Conservation (phyloP, 2,797 vertebrate species). For the Oophaga sylvatica region DNA sequence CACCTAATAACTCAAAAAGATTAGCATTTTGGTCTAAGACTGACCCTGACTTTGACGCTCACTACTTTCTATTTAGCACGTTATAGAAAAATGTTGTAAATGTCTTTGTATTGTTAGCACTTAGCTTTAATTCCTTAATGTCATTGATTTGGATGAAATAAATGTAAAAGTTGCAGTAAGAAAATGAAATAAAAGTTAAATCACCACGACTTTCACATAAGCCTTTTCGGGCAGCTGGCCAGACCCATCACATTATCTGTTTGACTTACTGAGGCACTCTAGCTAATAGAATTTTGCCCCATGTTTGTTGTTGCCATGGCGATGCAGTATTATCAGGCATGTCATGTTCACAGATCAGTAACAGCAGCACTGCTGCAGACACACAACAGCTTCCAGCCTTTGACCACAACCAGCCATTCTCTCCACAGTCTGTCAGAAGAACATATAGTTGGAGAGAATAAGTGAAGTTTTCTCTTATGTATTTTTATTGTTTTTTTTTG, state of each 20-base stretch:
- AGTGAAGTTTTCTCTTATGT: constrained; percentile 66
- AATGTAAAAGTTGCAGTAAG: constrained; percentile 42
- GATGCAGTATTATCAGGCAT: constrained; percentile 82
- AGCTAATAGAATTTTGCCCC: constrained; percentile 83
- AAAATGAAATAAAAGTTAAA: constrained; percentile 77
- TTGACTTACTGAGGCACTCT: constrained; percentile 82
- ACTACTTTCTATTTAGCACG: constrained; percentile 18
- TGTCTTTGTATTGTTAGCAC: constrained; percentile 27
- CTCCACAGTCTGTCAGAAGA: constrained; percentile 79
- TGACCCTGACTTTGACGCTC: constrained; percentile 22
- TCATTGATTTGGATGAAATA: constrained; percentile 37
- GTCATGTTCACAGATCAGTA: constrained; percentile 85
- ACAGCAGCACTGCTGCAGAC: constrained; percentile 77
- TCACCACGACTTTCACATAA: constrained; percentile 78
- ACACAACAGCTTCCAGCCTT: constrained; percentile 79
- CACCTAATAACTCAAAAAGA: not conserved
- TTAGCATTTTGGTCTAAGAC: not conserved
- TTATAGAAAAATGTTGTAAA: constrained; percentile 30
- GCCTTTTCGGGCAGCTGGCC: constrained; percentile 77
- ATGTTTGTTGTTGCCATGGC: constrained; percentile 87
- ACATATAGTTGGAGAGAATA: constrained; percentile 76
- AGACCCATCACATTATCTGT: constrained; percentile 79
- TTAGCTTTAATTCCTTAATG: constrained; percentile 15
- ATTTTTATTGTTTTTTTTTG: not conserved
- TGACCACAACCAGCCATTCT: constrained; percentile 81